Evolutionary conservation across 1,140 invertebrate species (phyloP).

Genomic region (Cryptotermes secundus): DNA sequence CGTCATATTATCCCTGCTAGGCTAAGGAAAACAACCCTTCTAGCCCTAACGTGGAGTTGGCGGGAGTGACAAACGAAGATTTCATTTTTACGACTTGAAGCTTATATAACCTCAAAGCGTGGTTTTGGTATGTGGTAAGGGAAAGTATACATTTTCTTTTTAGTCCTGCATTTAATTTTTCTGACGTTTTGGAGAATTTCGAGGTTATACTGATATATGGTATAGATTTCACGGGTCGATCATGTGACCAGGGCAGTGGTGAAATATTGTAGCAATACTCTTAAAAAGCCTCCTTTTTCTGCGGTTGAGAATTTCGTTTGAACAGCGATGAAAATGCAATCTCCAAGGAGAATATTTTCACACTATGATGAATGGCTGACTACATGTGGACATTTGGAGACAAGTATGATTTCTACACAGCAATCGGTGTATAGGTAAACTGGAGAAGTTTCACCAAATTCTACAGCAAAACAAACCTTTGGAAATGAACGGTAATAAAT

Average conservation of each 20-base stretch:
- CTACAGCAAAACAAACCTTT: too few relatives aligned
- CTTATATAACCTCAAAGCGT: not conserved
- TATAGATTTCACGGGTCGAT: not conserved
- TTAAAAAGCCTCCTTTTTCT: not conserved
- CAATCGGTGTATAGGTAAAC: too few relatives aligned
- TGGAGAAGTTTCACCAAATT: too few relatives aligned
- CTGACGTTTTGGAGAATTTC: not conserved
- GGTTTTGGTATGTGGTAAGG: not conserved
- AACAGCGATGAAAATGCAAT: not conserved
- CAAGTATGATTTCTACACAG: too few relatives aligned
- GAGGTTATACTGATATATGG: not conserved
- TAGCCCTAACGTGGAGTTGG: not conserved
- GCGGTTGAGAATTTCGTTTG: not conserved
- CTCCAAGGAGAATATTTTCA: too few relatives aligned
- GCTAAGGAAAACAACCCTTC: slow-evolving; percentile 15
- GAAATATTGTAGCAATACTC: not conserved
- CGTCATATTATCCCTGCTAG: slow-evolving; percentile 1
- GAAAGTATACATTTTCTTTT: not conserved
- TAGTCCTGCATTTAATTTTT: not conserved
- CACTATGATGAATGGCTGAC: too few relatives aligned
- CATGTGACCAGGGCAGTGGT: not conserved
- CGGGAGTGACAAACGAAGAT: not conserved
- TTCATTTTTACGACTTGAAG: not conserved
- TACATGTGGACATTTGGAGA: too few relatives aligned
- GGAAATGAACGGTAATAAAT: not conserved